These are phyloP conservation scores for Drosophila yakuba DNA, from an alignment of 1,140 invertebrate genomes.

Conservation along the genomic window DNA sequence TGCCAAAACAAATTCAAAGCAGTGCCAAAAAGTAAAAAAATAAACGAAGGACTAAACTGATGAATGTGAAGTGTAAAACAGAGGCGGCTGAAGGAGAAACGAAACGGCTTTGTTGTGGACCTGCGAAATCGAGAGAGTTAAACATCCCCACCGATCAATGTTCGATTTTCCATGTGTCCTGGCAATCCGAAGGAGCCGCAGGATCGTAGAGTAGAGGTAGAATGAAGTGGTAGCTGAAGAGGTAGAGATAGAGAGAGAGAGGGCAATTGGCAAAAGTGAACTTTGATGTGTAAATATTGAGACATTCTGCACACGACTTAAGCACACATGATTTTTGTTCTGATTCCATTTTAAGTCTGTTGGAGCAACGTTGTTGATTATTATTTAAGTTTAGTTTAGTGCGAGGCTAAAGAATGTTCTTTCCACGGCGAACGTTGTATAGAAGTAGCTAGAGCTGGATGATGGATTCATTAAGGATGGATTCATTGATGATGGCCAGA, in stretches of 20 bases:
- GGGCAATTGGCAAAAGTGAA: slow-evolving; percentile 41
- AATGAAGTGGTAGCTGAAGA: not conserved
- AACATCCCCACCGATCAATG: slow-evolving; percentile 64
- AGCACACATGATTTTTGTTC: slow-evolving; percentile 58
- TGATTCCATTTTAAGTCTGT: slow-evolving; percentile 76
- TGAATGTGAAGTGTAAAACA: not conserved
- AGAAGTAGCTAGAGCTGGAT: slow-evolving; percentile 7
- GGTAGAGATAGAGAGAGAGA: not conserved
- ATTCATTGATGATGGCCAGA: not conserved
- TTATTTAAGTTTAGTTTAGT: slow-evolving; percentile 85
- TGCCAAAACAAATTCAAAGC: slow-evolving; percentile 79
- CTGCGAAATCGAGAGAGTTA: slow-evolving; percentile 9
- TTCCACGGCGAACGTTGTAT: slow-evolving; percentile 46
- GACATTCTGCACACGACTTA: slow-evolving; percentile 53
- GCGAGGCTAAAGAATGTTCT: slow-evolving; percentile 72
- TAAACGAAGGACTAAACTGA: slow-evolving; percentile 27
- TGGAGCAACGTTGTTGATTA: slow-evolving; percentile 84
- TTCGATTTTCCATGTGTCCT: slow-evolving; percentile 35
- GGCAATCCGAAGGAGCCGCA: not conserved
- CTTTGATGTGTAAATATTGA: slow-evolving; percentile 60
- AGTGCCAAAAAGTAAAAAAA: slow-evolving; percentile 69
- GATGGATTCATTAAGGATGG: too few relatives aligned
- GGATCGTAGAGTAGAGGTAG: not conserved
- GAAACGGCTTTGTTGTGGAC: not conserved
- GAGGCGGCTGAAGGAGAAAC: not conserved